phyloP scores from a whole-genome alignment of 2,888 invertebrate genomes.

The Anagyrus pseudococci region DNA sequence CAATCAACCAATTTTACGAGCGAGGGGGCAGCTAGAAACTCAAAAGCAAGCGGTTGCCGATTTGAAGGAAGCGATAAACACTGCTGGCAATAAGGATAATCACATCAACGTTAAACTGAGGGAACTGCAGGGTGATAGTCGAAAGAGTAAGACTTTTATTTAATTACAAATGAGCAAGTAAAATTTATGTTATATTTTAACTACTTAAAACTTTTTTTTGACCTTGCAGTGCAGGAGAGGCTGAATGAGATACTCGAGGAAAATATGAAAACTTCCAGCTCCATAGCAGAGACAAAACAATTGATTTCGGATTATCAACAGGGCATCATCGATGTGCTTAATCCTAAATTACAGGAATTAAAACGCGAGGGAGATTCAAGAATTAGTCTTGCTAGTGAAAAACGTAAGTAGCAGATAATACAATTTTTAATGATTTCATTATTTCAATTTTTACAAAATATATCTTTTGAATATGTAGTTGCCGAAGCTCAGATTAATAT shows the following conservation, averaged over 20 bases:
- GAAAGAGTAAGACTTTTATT: conserved; percentile 58
- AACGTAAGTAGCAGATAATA: conserved; percentile 65
- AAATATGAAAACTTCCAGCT: conserved; percentile 42
- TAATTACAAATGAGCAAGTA: background rate
- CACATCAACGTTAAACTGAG: conserved; percentile 56
- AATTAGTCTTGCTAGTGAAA: conserved; percentile 74
- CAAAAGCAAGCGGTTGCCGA: conserved; percentile 52
- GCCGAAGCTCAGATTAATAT: conserved; percentile 73
- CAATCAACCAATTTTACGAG: conserved; percentile 60
- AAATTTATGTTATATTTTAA: background rate
- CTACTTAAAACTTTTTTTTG: no score
- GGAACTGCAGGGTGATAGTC: conserved; percentile 66
- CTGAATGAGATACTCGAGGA: conserved; percentile 43
- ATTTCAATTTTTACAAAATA: conserved; percentile 4
- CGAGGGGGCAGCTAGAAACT: conserved; percentile 59
- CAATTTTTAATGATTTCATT: no score
- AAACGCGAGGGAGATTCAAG: conserved; percentile 73
- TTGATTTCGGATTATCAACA: conserved; percentile 62
- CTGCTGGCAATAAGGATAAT: conserved; percentile 56
- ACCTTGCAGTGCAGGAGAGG: conserved; percentile 48
- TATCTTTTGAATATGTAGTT: conserved; percentile 60
- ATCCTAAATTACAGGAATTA: conserved; percentile 65
- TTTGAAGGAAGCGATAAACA: conserved; percentile 56
- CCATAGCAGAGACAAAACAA: conserved; percentile 43
- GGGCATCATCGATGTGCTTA: conserved; percentile 63